phyloP scores from a whole-genome alignment of 2,113 vertebrate species.

The Xerus inauris region DNA sequence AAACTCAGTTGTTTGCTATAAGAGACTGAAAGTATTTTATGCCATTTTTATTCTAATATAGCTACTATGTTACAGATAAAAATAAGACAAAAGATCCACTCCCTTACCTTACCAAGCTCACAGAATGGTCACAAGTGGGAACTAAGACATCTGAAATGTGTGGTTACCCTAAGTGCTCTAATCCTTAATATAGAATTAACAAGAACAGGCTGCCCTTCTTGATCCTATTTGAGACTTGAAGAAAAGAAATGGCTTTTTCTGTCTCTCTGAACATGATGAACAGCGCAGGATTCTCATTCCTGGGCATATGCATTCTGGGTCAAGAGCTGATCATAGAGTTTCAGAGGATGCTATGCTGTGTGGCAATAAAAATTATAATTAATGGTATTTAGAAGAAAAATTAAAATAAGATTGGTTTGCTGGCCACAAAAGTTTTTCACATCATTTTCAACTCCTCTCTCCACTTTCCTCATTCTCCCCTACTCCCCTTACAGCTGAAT shows the following conservation, averaged over 20 bases:
- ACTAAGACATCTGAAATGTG: neutral
- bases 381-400: neutral
- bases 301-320: neutral
- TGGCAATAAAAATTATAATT: neutral
- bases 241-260: slow-evolving; percentile 6
- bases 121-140: neutral
- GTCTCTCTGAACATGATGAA: neutral
- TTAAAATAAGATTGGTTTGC: slow-evolving; percentile 41
- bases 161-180: neutral
- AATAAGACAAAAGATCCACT: neutral
- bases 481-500: neutral
- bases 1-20: neutral
- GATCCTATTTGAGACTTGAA: slow-evolving; percentile 2
- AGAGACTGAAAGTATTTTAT: neutral
- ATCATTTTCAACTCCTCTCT: neutral
- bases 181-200: neutral
- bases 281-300: neutral
- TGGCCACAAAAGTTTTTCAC: neutral
- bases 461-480: slow-evolving; percentile 11
- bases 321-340: neutral
- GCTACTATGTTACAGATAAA: slow-evolving; percentile 3
- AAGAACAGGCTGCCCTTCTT: neutral
- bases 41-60: neutral
- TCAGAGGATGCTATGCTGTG: neutral
- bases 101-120: neutral